Base-by-base conservation (phyloP, 1,140 invertebrate genomes). In the Scaptodrosophila lebanonensis region DNA sequence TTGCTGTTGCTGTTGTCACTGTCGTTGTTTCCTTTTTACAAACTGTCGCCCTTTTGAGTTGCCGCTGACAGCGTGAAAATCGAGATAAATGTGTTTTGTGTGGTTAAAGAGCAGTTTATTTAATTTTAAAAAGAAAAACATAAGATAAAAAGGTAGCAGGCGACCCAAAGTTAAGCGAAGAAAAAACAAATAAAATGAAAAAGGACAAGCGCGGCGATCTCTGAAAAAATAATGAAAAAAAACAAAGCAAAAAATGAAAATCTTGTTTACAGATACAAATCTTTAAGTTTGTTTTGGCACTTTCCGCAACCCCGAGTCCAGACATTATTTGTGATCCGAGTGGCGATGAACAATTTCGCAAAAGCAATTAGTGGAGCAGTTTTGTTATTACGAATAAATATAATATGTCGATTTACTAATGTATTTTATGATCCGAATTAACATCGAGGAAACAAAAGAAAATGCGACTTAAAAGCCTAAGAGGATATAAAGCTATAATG, bases 21-120 rank as follows among this genome's bases (percentile, higher is more conserved):
- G 22, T 39, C 36, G 11, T 22, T 38, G 48, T 50, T 53, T 60
- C 52, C 67, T 60, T 68, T 79, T 66, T 54, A 79, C 75, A 79
- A 79, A 79, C 75, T 79, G 73, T 79, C 73, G 73, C 73, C 75
- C 69, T 79, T 79, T 73, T 79, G 75, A 79, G 73, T 72, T 77
- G 75, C 36, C 52, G 69, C 73, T 79, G 73, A 79, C 73, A 82
- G 73, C 75, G 73, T 79, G 75, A 73, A 79, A 79, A 79, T 82
- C 73, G 76, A 79, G 73, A 79, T 79, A 79, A 79, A 79, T 79
- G 73, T 69, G 56, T 73, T 66, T 65, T 66, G 20, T 48, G 36
- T 57, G 51, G 68, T 68, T 66, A 56, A 66, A 67, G 59, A 53
- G 45, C 68, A 79, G 72, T 70, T 63, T 76, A 73, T 72, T 73